These are phyloP conservation scores for Pandemis cinnamomeana DNA, from an alignment of 2,888 invertebrate genomes.

Conservation along the genomic window DNA sequence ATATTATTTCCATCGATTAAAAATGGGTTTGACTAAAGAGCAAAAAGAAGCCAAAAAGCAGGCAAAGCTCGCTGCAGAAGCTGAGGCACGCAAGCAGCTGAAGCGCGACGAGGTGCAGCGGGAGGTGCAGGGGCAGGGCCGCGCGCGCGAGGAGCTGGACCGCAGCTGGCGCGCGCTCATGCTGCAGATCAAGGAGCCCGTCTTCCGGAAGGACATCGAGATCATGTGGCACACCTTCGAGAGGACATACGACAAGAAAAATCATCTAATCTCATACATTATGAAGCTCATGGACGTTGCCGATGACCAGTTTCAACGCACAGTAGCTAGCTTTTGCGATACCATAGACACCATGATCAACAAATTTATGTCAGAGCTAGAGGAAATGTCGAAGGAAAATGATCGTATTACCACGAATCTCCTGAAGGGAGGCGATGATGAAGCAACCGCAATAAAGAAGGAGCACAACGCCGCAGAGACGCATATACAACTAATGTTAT, in stretches of 20 bases:
- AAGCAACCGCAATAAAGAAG: conserved; percentile 53
- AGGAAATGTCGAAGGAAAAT: conserved; percentile 65
- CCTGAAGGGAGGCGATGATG: conserved; percentile 62
- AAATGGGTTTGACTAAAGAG: conserved; percentile 54
- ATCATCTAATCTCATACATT: conserved; percentile 83
- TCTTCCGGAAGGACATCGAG: conserved; percentile 71
- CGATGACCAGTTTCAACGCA: conserved; percentile 86
- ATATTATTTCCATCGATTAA: conserved; percentile 34
- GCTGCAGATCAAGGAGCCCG: conserved; percentile 74
- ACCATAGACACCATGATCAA: conserved; percentile 86
- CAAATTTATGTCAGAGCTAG: conserved; percentile 70
- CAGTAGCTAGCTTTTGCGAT: conserved; percentile 86
- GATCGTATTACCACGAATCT: conserved; percentile 58
- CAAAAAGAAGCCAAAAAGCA: conserved; percentile 69
- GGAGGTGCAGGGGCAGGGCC: conserved; percentile 66
- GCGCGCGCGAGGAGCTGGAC: conserved; percentile 63
- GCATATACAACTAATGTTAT: conserved; percentile 72
- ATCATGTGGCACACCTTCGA: conserved; percentile 81
- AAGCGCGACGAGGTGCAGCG: conserved; percentile 69
- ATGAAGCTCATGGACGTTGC: conserved; percentile 85
- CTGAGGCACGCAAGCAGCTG: conserved; percentile 58
- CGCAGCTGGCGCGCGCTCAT: conserved; percentile 70
- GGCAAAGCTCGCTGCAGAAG: conserved; percentile 62
- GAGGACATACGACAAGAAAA: conserved; percentile 84
- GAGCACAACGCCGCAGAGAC: conserved; percentile 73